phyloP scores from a whole-genome alignment of 2,113 vertebrate species.

The Hippocampus barbouri region DNA sequence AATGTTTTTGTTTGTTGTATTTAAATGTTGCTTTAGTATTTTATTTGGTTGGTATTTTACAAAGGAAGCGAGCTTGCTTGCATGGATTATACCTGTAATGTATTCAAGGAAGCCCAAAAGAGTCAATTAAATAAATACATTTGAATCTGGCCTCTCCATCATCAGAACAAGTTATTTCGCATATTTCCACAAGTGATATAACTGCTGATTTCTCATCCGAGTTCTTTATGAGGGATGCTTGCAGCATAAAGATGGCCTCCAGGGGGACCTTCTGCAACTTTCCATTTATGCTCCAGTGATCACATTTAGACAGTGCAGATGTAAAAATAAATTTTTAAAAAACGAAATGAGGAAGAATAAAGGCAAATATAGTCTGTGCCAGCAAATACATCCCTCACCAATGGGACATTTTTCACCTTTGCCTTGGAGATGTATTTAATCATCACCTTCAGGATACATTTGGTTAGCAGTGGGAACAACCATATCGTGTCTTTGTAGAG shows the following conservation, averaged over 20 bases:
- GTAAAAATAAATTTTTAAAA: not conserved
- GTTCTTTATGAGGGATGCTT: not conserved
- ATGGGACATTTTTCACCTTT: not conserved
- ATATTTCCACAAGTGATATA: not conserved
- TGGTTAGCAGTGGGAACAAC: not conserved
- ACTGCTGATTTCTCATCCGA: not conserved
- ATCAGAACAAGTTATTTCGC: not conserved
- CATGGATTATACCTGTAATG: no score
- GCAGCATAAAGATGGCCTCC: not conserved
- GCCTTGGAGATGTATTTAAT: slow-evolving; percentile 1
- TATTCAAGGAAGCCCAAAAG: no score
- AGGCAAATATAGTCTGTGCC: not conserved
- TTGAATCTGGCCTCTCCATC: not conserved
- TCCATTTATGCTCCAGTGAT: not conserved
- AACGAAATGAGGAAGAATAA: not conserved
- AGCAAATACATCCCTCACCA: not conserved
- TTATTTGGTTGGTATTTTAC: no score
- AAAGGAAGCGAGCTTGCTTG: no score
- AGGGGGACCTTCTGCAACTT: not conserved
- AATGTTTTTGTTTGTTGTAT: no score
- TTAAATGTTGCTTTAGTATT: no score
- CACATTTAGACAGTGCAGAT: not conserved
- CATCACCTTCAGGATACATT: not conserved
- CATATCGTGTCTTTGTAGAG: not conserved
- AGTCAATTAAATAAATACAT: no score